Evolutionary conservation across 2,888 invertebrate genomes (phyloP).

Genomic region (Meliscaeva auricollis): DNA sequence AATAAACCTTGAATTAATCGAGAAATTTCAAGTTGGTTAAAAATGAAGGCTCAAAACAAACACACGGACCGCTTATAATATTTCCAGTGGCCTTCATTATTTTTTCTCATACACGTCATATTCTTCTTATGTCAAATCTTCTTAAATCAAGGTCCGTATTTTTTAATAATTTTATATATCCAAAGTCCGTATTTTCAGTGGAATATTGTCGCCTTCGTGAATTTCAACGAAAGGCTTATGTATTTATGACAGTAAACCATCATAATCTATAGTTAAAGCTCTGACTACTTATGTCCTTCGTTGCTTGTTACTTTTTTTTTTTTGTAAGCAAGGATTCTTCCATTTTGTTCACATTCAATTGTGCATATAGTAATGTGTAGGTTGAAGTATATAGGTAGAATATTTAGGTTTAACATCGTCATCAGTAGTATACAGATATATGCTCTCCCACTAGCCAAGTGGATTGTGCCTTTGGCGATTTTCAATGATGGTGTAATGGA

Average conservation of each 20-base stretch:
- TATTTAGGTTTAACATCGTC: neutral
- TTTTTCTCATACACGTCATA: neutral
- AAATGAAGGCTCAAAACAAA: neutral
- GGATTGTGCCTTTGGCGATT: conserved; percentile 63
- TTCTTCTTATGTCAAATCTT: conserved; percentile 19
- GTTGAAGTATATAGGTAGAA: neutral
- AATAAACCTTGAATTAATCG: neutral
- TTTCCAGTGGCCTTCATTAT: conserved; percentile 8
- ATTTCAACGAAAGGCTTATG: conserved; percentile 48
- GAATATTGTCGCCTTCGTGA: conserved; percentile 36
- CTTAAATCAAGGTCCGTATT: conserved; percentile 57
- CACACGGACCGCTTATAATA: neutral
- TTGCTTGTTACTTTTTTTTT: conserved; percentile 22
- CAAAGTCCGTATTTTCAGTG: conserved; percentile 1
- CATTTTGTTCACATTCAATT: conserved; percentile 34
- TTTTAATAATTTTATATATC: conserved; percentile 43
- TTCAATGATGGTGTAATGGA: conserved; percentile 66
- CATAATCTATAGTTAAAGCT: conserved; percentile 45
- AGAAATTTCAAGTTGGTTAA: conserved; percentile 4
- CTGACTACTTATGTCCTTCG: conserved; percentile 56
- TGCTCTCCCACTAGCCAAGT: conserved; percentile 37
- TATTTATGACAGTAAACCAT: conserved; percentile 54
- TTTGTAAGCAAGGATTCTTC: conserved; percentile 19
- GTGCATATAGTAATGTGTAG: conserved; percentile 10
- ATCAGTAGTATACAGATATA: neutral